These are phyloP conservation scores for Centruroides sculpturatus DNA, from an alignment of 1,140 invertebrate genomes.

Conservation along the genomic window DNA sequence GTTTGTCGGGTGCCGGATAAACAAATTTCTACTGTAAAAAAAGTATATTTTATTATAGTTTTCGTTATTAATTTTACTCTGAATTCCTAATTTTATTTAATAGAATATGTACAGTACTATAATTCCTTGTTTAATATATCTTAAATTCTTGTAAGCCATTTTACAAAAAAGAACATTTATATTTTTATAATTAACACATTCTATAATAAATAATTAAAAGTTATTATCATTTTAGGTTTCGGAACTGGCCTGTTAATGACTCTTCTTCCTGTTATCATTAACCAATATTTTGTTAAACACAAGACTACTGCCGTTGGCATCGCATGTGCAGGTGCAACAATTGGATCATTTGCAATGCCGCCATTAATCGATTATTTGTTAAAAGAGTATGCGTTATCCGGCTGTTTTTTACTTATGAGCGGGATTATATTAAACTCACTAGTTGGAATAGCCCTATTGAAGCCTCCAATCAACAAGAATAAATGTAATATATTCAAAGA, in stretches of 20 bases:
- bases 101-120: too few species aligned
- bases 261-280: conserved; percentile 25
- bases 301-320: conserved; percentile 26
- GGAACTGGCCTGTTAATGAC: conserved; percentile 25
- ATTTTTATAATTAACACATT: too few species aligned
- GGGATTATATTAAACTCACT: conserved; percentile 9
- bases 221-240: conserved; percentile 18
- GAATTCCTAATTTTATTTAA: too few species aligned
- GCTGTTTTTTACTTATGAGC: conserved; percentile 15
- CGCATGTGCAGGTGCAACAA: conserved; percentile 24
- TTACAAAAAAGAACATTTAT: too few species aligned
- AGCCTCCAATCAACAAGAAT: neutral
- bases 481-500: too few species aligned
- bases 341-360: conserved; percentile 26
- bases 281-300: conserved; percentile 24
- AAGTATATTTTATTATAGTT: too few species aligned
- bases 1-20: too few species aligned
- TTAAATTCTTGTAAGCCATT: too few species aligned
- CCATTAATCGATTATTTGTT: conserved; percentile 23
- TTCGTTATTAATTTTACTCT: too few species aligned
- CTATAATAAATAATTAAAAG: too few species aligned
- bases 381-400: conserved; percentile 9
- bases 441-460: conserved; percentile 5
- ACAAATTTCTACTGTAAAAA: too few species aligned
- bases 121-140: too few species aligned